Evolutionary conservation across 1,140 invertebrate species (phyloP), one percentile per base, ranked within the genome.

Genomic region (Notospermus geniculatus): DNA sequence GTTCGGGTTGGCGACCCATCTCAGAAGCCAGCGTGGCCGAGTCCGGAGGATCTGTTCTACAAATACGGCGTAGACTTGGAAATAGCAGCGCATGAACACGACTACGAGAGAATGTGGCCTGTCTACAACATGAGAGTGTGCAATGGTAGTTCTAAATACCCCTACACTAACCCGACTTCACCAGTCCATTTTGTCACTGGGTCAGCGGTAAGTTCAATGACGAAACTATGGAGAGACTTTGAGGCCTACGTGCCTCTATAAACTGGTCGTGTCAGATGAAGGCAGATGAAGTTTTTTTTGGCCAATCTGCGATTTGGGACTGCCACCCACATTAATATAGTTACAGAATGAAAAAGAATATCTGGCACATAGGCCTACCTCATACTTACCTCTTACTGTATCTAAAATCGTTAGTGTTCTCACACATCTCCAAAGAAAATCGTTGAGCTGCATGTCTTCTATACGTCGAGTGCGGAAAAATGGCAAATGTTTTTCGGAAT

Each of bases 61-160:
- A 84, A 92, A 53, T 88, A 93, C 76, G 92, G 92, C 50, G 96
- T 98, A 15, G 96, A 98, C 82, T 76, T 98, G 56, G 87, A 89
- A 75, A 84, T 98, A n/a, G 97, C 93, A 91, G 95, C 92, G 0
- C 96, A 98, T 79, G 95, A 98, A 80, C 95, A 98, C 82, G 91
- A 91, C 15, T 98, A 98, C 78, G 94, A 98, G 83, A 84, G 96
- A 50, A 82, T 96, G 57, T 98, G 90, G 88, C 95, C 96, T 0
- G 85, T 98, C 45, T 98, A 94, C 80, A 87, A 98, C 76, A 69
- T 65, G 60, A 66, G 69, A 65, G 72, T 80, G n/a, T 71, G 65
- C 55, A 79, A 80, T 65, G 75, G 76, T 15, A 80, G 72, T 46
- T 54, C 30, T 39, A 58, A 19, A 15, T 36, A 69, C 25, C 93